Evolutionary conservation across 1,140 invertebrate species (phyloP).

Genomic region (Drosophila chauvacae): DNA sequence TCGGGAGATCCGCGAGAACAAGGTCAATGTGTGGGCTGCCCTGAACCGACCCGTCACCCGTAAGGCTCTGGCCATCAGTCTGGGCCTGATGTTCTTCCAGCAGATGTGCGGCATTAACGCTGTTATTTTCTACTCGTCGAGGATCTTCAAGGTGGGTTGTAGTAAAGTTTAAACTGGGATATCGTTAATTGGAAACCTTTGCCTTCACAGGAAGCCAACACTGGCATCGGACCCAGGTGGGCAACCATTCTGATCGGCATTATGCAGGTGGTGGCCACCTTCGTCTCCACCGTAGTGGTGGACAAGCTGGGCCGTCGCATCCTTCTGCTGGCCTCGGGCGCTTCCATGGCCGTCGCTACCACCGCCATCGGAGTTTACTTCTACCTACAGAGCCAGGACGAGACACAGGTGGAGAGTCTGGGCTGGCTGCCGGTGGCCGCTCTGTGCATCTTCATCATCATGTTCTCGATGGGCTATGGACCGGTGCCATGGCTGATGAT

Average conservation of each 20-base stretch:
- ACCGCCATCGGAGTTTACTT: conserved; percentile 88
- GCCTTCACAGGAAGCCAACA: conserved; percentile 85
- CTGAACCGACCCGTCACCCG: conserved; percentile 87
- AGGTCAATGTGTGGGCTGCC: conserved; percentile 86
- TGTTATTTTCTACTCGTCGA: conserved; percentile 91
- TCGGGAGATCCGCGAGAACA: conserved; percentile 86
- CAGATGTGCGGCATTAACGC: conserved; percentile 94
- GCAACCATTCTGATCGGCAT: conserved; percentile 91
- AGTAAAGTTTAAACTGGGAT: neutral
- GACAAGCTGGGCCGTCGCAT: conserved; percentile 91
- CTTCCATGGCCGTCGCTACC: conserved; percentile 87
- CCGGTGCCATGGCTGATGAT: conserved; percentile 93
- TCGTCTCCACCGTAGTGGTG: conserved; percentile 89
- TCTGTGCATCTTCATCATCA: conserved; percentile 90
- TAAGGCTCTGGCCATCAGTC: conserved; percentile 90
- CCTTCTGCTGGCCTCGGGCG: conserved; percentile 88
- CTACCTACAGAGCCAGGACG: conserved; percentile 86
- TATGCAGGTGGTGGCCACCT: conserved; percentile 91
- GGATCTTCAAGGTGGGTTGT: conserved; percentile 87
- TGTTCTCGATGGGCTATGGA: conserved; percentile 92
- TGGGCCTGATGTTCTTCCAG: conserved; percentile 93
- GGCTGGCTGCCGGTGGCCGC: conserved; percentile 90
- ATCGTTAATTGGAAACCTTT: neutral
- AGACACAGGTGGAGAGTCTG: conserved; percentile 85
- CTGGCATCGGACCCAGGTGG: conserved; percentile 85